Evolutionary conservation across 2,113 vertebrate genomes (phyloP).

Genomic region (Copsychus sechellarum): DNA sequence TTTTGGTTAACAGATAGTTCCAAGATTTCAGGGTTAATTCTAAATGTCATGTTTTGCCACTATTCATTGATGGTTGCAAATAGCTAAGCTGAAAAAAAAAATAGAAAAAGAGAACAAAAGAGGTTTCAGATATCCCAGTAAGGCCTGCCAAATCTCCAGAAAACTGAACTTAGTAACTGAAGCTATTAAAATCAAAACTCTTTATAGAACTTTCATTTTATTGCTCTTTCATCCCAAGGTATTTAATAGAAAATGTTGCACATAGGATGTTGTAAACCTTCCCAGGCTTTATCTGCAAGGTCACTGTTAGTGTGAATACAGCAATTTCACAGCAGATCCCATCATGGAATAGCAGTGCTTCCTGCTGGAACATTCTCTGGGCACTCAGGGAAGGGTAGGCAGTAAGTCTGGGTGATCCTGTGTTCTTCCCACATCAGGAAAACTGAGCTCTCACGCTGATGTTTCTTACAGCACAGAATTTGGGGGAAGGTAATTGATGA

Average conservation of each 20-base stretch:
- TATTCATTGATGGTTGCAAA: conserved; percentile 3
- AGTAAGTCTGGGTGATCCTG: rapidly evolving
- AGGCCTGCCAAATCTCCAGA: conserved; percentile 25
- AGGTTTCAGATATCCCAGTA: conserved; percentile 38
- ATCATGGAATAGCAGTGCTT: rapidly evolving
- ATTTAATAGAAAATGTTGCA: not conserved
- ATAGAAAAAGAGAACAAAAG: not conserved
- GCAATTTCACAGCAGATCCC: not conserved
- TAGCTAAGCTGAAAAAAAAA: not conserved
- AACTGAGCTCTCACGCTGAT: not conserved
- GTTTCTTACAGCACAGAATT: not conserved
- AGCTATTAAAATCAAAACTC: conserved; percentile 52
- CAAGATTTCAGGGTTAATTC: conserved; percentile 15
- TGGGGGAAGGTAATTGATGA: not conserved
- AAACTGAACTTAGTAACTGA: conserved; percentile 25
- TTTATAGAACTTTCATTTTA: conserved; percentile 49
- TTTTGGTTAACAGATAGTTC: not conserved
- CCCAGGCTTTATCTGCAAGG: not conserved
- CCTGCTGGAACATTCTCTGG: rapidly evolving
- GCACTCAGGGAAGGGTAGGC: rapidly evolving
- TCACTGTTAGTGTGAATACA: not conserved
- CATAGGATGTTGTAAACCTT: rapidly evolving
- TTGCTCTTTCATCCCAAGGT: not conserved
- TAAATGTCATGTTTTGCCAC: not conserved
- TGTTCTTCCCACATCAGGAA: not conserved